These are phyloP conservation scores for Anthophora plumipes DNA, from an alignment of 2,888 invertebrate species.

Conservation along the genomic window DNA sequence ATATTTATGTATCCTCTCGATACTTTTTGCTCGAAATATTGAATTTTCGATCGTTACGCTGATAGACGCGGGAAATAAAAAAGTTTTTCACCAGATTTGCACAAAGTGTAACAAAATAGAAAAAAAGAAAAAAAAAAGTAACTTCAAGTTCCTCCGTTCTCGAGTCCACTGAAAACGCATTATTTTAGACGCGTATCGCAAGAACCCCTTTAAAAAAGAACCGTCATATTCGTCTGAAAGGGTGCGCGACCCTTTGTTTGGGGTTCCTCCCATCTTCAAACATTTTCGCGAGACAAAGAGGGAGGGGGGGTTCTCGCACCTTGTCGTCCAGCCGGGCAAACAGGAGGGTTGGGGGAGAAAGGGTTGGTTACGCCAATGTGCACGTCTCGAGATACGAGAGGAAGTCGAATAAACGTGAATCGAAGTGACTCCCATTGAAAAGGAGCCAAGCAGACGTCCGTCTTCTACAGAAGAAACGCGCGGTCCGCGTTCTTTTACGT, in stretches of 20 bases:
- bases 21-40: no score
- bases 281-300: conserved; percentile 43
- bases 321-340: neutral
- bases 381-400: conserved; percentile 45
- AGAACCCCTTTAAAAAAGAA: conserved; percentile 22
- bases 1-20: no score
- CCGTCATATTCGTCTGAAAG: conserved; percentile 29
- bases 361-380: conserved; percentile 52
- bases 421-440: conserved; percentile 73
- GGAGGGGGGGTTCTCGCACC: conserved; percentile 23
- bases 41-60: no score
- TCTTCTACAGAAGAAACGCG: conserved; percentile 49
- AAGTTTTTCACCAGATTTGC: no score
- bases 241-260: conserved; percentile 32
- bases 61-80: no score
- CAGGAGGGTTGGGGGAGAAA: neutral
- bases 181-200: neutral
- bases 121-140: no score
- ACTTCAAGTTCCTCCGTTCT: neutral
- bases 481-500: conserved; percentile 66
- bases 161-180: neutral
- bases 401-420: conserved; percentile 72
- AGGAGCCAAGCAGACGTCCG: conserved; percentile 49
- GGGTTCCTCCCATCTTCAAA: conserved; percentile 19
- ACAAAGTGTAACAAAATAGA: no score